Evolutionary conservation across 2,113 vertebrate genomes (phyloP).

Genomic region (Ammodytes dubius): DNA sequence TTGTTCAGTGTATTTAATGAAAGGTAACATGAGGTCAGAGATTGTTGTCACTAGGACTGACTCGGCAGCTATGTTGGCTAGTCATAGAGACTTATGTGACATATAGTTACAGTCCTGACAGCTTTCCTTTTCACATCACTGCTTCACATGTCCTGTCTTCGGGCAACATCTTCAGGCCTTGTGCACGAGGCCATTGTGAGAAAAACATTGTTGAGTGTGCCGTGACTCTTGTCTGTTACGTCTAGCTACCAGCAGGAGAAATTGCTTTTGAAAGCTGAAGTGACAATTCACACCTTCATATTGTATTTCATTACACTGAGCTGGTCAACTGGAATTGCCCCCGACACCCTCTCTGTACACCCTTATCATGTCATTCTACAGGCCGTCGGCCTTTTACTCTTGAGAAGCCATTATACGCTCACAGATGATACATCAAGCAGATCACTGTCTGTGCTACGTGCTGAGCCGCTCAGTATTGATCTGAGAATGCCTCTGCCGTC

Average conservation of each 20-base stretch:
- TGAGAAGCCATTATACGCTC: constrained; percentile 2
- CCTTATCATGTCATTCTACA: constrained; percentile 1
- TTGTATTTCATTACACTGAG: constrained; percentile 1
- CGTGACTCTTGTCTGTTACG: neutral
- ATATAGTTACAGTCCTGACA: neutral
- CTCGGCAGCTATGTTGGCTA: neutral
- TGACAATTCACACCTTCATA: constrained; percentile 31
- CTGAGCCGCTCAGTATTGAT: constrained; percentile 48
- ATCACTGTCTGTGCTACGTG: constrained; percentile 12
- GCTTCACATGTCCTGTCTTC: neutral
- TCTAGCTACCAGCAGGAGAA: neutral
- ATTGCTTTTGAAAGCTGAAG: constrained; percentile 47
- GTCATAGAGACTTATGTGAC: neutral
- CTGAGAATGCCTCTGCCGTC: constrained; percentile 12
- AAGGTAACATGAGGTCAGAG: neutral
- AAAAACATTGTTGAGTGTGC: constrained; percentile 6
- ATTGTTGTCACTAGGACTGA: neutral
- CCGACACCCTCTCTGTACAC: neutral
- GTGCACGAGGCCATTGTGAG: neutral
- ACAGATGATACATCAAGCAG: constrained; percentile 13
- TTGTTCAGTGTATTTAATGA: neutral
- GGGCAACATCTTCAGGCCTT: constrained; percentile 10
- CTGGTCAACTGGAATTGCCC: constrained; percentile 24
- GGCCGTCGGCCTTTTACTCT: constrained; percentile 26
- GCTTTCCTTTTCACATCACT: neutral